Conservation (phyloP, 2,888 invertebrate species). For the Parascotia fuliginaria region DNA sequence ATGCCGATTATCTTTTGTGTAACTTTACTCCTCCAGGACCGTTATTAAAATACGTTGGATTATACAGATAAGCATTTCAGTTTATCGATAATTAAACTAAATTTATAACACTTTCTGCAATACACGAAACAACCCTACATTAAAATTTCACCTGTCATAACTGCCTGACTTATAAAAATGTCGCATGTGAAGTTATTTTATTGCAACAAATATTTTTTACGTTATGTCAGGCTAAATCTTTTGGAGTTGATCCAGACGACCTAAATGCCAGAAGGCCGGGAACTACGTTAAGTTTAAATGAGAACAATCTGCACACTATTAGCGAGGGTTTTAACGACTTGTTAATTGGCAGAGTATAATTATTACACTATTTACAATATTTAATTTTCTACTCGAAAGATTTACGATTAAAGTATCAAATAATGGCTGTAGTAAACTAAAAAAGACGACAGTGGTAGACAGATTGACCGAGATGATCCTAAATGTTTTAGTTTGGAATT, state of each 20-base stretch:
- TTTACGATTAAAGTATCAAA: too few relatives aligned
- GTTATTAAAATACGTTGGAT: not conserved
- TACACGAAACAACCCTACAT: too few relatives aligned
- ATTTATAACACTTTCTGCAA: not conserved
- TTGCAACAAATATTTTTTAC: constrained; percentile 52
- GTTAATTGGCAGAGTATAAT: constrained; percentile 34
- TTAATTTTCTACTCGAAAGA: too few relatives aligned
- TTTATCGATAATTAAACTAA: not conserved
- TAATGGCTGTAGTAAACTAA: too few relatives aligned
- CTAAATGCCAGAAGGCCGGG: constrained; percentile 65
- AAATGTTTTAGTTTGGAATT: too few relatives aligned
- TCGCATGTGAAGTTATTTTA: not conserved
- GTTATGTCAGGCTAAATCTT: constrained; percentile 60
- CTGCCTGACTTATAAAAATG: too few relatives aligned
- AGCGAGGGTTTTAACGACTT: constrained; percentile 40
- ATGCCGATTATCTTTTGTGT: constrained; percentile 4
- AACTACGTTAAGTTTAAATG: constrained; percentile 60
- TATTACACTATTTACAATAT: too few relatives aligned
- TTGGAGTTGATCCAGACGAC: constrained; percentile 81
- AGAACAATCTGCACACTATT: constrained; percentile 59
- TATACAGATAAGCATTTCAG: not conserved
- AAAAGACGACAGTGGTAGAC: too few relatives aligned
- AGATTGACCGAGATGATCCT: too few relatives aligned
- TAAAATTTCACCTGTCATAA: not conserved
- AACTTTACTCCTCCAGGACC: not conserved